These are phyloP conservation scores for Natrix natrix DNA, from an alignment of 2,797 vertebrate genomes.

Conservation along the genomic window DNA sequence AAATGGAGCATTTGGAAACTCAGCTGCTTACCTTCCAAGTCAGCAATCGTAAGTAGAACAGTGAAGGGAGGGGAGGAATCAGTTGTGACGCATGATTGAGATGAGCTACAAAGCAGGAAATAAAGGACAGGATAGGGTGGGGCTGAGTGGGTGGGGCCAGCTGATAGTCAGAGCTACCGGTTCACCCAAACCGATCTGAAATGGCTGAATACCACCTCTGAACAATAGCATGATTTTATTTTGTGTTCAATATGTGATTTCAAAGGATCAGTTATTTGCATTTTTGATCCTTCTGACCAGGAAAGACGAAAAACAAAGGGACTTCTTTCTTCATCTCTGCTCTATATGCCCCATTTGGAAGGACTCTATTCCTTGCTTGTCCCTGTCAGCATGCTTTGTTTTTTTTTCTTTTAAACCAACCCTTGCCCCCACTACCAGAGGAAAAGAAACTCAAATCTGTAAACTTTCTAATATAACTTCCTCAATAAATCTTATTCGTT, in stretches of 20 bases:
- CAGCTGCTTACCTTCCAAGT: too few relatives aligned
- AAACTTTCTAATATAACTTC: not conserved
- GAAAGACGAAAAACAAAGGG: not conserved
- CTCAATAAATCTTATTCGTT: not conserved
- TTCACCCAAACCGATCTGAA: too few relatives aligned
- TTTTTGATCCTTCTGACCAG: not conserved
- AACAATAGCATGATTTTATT: not conserved
- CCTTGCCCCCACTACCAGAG: not conserved
- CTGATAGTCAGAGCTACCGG: too few relatives aligned
- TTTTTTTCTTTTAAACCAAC: not conserved
- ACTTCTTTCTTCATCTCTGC: not conserved
- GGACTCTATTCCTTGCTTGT: not conserved
- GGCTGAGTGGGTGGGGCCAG: too few relatives aligned
- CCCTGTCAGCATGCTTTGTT: not conserved
- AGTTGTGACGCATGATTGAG: too few relatives aligned
- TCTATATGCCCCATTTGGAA: not conserved
- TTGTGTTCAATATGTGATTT: not conserved
- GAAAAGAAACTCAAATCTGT: not conserved
- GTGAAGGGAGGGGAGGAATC: too few relatives aligned
- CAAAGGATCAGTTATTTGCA: not conserved
- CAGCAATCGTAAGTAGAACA: too few relatives aligned
- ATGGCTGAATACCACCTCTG: too few relatives aligned
- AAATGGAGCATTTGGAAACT: too few relatives aligned
- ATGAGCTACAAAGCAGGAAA: too few relatives aligned
- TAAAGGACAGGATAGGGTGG: too few relatives aligned